These are phyloP conservation scores for Chromobotia macracanthus DNA, from an alignment of 2,797 vertebrate species.

Conservation along the genomic window DNA sequence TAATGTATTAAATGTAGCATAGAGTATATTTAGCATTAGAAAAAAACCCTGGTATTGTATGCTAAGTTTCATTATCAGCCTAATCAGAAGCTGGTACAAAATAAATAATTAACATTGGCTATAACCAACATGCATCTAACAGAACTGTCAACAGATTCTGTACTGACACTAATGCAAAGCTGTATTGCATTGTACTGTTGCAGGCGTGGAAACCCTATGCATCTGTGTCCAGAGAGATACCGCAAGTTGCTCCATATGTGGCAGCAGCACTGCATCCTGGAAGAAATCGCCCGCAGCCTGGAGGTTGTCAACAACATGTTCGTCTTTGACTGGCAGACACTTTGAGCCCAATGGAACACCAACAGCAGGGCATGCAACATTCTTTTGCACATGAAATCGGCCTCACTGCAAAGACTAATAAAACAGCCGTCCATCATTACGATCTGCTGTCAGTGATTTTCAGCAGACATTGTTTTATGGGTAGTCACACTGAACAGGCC, in stretches of 20 bases:
- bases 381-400: background rate
- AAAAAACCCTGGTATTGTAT: too few relatives aligned
- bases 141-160: background rate
- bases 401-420: constrained; percentile 7
- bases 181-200: constrained; percentile 33
- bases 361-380: background rate
- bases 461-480: constrained; percentile 22
- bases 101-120: too few relatives aligned
- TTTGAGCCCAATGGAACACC: constrained; percentile 73
- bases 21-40: too few relatives aligned
- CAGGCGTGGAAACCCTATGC: constrained; percentile 94
- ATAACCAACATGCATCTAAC: too few relatives aligned
- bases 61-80: too few relatives aligned
- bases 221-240: constrained; percentile 91
- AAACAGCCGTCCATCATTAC: background rate
- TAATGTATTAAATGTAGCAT: too few relatives aligned
- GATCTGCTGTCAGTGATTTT: constrained; percentile 4
- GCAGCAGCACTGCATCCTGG: constrained; percentile 96
- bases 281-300: constrained; percentile 94
- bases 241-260: constrained; percentile 93
- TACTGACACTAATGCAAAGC: background rate
- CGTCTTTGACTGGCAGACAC: constrained; percentile 94
- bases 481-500: background rate
- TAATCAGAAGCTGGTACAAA: too few relatives aligned
- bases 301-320: constrained; percentile 93